Evolutionary conservation across 2,113 vertebrate genomes (phyloP).

Genomic region (Phyllostomus hastatus): DNA sequence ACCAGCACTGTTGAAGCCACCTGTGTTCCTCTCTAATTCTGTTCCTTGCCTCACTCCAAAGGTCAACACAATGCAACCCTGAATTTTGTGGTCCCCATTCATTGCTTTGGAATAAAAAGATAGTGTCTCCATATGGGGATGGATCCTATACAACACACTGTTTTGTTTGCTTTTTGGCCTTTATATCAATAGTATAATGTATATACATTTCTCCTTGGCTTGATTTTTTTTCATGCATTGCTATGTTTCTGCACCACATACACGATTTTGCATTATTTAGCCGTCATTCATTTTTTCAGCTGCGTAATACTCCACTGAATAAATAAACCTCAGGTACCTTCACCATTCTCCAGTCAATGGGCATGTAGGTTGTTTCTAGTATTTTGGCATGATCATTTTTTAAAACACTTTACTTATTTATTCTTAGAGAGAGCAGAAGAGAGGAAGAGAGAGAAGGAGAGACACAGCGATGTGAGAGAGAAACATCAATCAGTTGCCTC

Average conservation of each 20-base stretch:
- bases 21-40: not conserved
- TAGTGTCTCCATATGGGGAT: not conserved
- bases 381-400: not conserved
- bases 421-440: no score
- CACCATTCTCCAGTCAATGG: not conserved
- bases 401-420: no score
- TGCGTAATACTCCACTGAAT: not conserved
- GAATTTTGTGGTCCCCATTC: not conserved
- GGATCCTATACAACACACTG: not conserved
- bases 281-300: not conserved
- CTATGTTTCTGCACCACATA: not conserved
- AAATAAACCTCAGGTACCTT: not conserved
- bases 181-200: not conserved
- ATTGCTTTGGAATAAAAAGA: not conserved
- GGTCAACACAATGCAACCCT: not conserved
- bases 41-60: not conserved
- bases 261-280: not conserved
- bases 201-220: not conserved
- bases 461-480: no score
- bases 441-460: no score
- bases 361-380: not conserved
- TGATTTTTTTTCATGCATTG: not conserved
- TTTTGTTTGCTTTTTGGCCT: not conserved
- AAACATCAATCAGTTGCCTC: no score
- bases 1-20: not conserved